Base-by-base conservation (phyloP, 2,888 invertebrate genomes). In the Octonoba sinensis region DNA sequence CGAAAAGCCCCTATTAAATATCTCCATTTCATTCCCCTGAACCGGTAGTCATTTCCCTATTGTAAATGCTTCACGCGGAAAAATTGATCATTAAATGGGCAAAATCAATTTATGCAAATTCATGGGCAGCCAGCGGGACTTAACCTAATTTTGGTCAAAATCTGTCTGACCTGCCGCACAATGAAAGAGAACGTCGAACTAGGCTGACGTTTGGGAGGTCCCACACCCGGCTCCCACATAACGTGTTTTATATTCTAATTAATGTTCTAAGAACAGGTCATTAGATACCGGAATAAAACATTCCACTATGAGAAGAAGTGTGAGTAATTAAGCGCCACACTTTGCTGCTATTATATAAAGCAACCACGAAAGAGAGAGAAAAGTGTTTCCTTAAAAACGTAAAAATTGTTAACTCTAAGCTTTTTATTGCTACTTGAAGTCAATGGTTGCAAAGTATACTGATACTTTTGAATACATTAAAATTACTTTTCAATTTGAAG, bases 31-130 rank as follows among this genome's bases (percentile, higher is more conserved):
- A 27, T 36, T 36, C 8, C 36, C 3, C 8, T 11, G 8, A 36
- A 36, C 36, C 36, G 36, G 36, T 8, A 36, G 36, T 36, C 36
- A 11, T 36, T 36, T 36, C 11, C 36, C 36, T 11, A 47, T 67
- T 69, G 56, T 57, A 27, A 54, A n/a, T 46, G 46, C 22, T 57
- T 15, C 27, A 13, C 46, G 22, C 44, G 44, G 12, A 56, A 57
- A 57, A 69, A 69, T 69, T 57, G 69, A 69, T 69, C 64, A 73
- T 73, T 49, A 64, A 73, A 73, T 44, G 64, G 72, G 64, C 64
- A 64, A 73, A 54, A 64, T 73, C 54, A 64, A 46, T 64, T 64
- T 76, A 76, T 76, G 67, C 67, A 67, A 60, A 76, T 67, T 69
- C 67, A 66, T 51, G 36, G 49, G 44, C 67, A 60, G 56, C 66